Evolutionary conservation across 92 coral and sea anemone species (phyloP).

Genomic region (Palythoa grandis): DNA sequence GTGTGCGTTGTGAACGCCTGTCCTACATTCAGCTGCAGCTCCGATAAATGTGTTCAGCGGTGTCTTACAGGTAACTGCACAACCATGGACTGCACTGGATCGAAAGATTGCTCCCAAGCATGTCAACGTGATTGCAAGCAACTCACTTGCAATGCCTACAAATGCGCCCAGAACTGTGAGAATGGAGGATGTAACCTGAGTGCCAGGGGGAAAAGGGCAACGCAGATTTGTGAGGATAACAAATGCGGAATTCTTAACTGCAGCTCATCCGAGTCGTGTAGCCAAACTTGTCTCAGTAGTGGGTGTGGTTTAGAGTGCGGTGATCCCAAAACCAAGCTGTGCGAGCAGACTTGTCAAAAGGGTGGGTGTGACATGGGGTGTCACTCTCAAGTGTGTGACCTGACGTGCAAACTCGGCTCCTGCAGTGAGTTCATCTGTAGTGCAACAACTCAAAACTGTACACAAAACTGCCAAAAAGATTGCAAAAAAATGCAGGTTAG

Average conservation of each 20-base stretch:
- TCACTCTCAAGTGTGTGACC: slow-evolving; percentile 24
- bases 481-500: slow-evolving; percentile 34
- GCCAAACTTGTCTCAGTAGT: slow-evolving; percentile 24
- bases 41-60: slow-evolving; percentile 44
- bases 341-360: slow-evolving; percentile 23
- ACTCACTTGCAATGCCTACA: slow-evolving; percentile 25
- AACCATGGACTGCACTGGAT: slow-evolving; percentile 18
- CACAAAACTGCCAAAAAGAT: slow-evolving; percentile 35
- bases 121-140: slow-evolving; percentile 37
- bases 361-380: slow-evolving; percentile 27
- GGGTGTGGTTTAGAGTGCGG: slow-evolving; percentile 30
- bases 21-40: slow-evolving; percentile 27
- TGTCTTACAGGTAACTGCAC: slow-evolving; percentile 41
- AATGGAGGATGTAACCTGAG: slow-evolving; percentile 28
- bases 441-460: slow-evolving; percentile 13
- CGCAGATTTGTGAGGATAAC: slow-evolving; percentile 37
- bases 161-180: slow-evolving; percentile 34
- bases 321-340: neutral
- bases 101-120: slow-evolving; percentile 35
- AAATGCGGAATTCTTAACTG: slow-evolving; percentile 23
- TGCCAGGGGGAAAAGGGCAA: slow-evolving; percentile 17
- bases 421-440: slow-evolving; percentile 11
- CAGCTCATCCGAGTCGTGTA: slow-evolving; percentile 19
- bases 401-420: slow-evolving; percentile 18
- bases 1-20: slow-evolving; percentile 34